These are phyloP conservation scores for Antheraea yamamai DNA, from an alignment of 2,888 invertebrate genomes.

Conservation along the genomic window DNA sequence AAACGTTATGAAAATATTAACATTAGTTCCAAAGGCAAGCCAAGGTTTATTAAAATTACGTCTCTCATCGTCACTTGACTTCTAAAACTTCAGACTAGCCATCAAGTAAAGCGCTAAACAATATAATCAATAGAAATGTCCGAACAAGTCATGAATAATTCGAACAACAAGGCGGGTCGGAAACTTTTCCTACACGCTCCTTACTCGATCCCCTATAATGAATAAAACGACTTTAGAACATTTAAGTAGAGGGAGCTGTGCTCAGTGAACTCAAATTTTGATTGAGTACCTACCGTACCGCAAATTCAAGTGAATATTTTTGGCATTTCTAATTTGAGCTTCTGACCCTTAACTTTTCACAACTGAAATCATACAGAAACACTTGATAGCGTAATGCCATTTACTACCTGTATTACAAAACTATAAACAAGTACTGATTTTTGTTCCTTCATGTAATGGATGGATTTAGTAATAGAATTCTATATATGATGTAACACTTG, in stretches of 20 bases:
- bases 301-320: conserved; percentile 1
- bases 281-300: conserved; percentile 31
- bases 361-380: too few species aligned
- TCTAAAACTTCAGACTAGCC: conserved; percentile 23
- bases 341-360: neutral
- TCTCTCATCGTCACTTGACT: conserved; percentile 12
- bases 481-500: too few species aligned
- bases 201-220: conserved; percentile 29
- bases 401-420: too few species aligned
- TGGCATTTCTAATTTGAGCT: neutral
- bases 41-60: neutral
- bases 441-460: too few species aligned
- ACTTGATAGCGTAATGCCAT: too few species aligned
- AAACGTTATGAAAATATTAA: too few species aligned
- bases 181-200: conserved; percentile 45
- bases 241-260: conserved; percentile 48
- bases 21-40: neutral
- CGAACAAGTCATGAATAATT: conserved; percentile 68
- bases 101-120: conserved; percentile 56
- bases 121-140: conserved; percentile 67
- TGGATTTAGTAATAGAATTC: too few species aligned
- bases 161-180: conserved; percentile 47
- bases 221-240: conserved; percentile 49
- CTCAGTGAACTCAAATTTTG: conserved; percentile 60
- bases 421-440: too few species aligned